phyloP scores from a whole-genome alignment of 30 jellyfish, hydroid and myxozoan species.

The Aurelia coerulea region DNA sequence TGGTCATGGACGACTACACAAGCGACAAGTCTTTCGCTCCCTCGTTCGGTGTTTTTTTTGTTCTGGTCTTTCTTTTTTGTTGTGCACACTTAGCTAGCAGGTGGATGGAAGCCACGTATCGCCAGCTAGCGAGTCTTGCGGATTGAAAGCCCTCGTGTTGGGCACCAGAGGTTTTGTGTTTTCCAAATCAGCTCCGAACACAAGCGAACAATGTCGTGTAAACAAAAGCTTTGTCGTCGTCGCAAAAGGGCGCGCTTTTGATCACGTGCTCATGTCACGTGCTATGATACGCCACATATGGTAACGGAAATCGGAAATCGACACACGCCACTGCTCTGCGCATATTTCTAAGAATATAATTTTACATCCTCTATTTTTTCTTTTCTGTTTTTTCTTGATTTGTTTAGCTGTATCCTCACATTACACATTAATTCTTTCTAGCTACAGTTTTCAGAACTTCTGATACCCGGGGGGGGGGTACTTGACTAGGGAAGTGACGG shows the following conservation, averaged over 20 bases:
- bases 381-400: too few relatives aligned
- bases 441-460: too few relatives aligned
- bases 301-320: too few relatives aligned
- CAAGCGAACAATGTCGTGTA: constrained; percentile 57
- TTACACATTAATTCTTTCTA: too few relatives aligned
- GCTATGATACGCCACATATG: not conserved
- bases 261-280: constrained; percentile 73
- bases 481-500: too few relatives aligned
- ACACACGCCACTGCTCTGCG: too few relatives aligned
- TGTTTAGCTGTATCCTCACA: too few relatives aligned
- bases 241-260: constrained; percentile 66
- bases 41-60: constrained; percentile 36
- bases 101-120: constrained; percentile 84
- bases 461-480: too few relatives aligned
- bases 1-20: constrained; percentile 95
- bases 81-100: constrained; percentile 79
- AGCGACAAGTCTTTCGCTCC: constrained; percentile 63
- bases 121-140: constrained; percentile 45
- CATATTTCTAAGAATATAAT: not conserved
- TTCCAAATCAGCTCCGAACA: constrained; percentile 33
- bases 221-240: constrained; percentile 74
- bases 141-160: constrained; percentile 79
- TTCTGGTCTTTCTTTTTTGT: constrained; percentile 71
- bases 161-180: constrained; percentile 79
- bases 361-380: too few relatives aligned